Evolutionary conservation across 2,113 vertebrate genomes (phyloP).

Genomic region (Malurus elegans): DNA sequence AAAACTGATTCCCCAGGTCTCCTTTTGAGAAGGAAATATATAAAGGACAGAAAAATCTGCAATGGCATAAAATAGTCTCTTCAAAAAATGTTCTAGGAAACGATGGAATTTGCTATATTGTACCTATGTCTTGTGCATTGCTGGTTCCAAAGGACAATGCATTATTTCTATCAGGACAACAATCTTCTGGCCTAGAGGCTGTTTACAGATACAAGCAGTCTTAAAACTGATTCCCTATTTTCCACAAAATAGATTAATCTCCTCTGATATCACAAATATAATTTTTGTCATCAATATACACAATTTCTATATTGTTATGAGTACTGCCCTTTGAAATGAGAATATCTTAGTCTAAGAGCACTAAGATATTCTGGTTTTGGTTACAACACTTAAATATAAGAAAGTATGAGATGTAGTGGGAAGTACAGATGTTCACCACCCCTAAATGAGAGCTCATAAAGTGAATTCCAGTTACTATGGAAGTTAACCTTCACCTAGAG

Average conservation of each 20-base stretch:
- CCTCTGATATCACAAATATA: neutral
- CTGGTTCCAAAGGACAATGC: neutral
- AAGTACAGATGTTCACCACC: neutral
- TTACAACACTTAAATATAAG: neutral
- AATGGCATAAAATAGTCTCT: neutral
- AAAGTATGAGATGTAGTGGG: neutral
- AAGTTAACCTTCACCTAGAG: neutral
- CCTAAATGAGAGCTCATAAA: neutral
- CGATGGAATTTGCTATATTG: rapidly evolving
- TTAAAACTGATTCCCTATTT: neutral
- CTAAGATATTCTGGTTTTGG: neutral
- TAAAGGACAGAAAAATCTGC: neutral
- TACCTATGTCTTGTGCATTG: neutral
- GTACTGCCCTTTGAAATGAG: neutral
- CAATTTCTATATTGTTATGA: neutral
- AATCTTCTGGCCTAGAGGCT: neutral
- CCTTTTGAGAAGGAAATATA: neutral
- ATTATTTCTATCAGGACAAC: neutral
- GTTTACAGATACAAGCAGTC: neutral
- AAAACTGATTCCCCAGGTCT: neutral
- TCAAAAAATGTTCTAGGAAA: neutral
- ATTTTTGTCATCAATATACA: neutral
- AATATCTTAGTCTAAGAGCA: neutral
- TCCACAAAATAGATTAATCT: neutral
- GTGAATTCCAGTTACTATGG: neutral